phyloP scores from a whole-genome alignment of 1,140 invertebrate genomes.

The Ectropis grisescens region DNA sequence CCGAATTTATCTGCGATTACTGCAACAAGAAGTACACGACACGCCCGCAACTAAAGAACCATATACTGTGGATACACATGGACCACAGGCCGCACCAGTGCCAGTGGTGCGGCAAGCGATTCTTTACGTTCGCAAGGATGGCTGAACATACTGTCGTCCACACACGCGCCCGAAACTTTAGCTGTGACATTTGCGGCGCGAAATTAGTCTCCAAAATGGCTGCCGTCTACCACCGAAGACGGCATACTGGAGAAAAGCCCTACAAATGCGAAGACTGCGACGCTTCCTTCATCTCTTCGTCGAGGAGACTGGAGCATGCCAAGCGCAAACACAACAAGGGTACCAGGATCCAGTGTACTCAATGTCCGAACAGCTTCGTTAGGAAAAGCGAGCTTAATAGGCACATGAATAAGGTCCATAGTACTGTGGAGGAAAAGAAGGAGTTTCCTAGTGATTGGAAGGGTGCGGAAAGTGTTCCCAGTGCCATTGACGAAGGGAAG shows the following conservation, averaged over 20 bases:
- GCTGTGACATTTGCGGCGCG: slow-evolving; percentile 60
- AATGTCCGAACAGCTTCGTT: slow-evolving; percentile 36
- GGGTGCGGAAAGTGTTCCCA: too few species aligned
- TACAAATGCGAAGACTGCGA: slow-evolving; percentile 81
- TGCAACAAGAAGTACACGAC: slow-evolving; percentile 50
- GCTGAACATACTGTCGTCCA: slow-evolving; percentile 62
- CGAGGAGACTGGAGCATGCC: slow-evolving; percentile 46
- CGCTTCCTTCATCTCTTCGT: slow-evolving; percentile 63
- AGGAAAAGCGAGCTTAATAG: slow-evolving; percentile 39
- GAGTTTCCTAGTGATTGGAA: too few species aligned
- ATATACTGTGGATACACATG: slow-evolving; percentile 66
- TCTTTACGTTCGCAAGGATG: slow-evolving; percentile 55
- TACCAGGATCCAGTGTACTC: slow-evolving; percentile 23
- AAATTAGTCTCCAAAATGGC: slow-evolving; percentile 61
- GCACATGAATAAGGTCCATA: slow-evolving; percentile 32
- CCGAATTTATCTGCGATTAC: slow-evolving; percentile 54
- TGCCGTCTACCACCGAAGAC: slow-evolving; percentile 49
- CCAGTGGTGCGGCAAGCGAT: slow-evolving; percentile 58
- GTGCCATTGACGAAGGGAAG: too few species aligned
- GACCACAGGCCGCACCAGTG: slow-evolving; percentile 60
- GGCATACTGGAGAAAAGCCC: slow-evolving; percentile 83
- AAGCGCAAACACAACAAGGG: slow-evolving; percentile 54
- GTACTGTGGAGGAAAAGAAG: too few species aligned
- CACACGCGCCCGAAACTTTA: slow-evolving; percentile 54
- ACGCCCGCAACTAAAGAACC: slow-evolving; percentile 55